phyloP scores from a whole-genome alignment of 1,140 invertebrate genomes.

The Camponotus vicinus region DNA sequence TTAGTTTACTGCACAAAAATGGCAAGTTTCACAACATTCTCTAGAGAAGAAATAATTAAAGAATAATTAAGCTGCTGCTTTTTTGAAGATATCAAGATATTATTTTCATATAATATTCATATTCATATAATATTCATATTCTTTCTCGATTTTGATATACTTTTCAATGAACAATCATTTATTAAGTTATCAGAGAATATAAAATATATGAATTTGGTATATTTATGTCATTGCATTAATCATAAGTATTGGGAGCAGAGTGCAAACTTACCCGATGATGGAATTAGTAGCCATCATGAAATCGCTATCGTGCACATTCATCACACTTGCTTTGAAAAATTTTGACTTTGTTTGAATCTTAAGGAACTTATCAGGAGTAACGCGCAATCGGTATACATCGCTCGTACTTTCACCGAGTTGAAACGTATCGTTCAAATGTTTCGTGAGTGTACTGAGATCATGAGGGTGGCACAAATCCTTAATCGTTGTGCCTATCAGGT shows the following conservation, averaged over 20 bases:
- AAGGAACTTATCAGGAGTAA: constrained; percentile 92
- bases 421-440: constrained; percentile 92
- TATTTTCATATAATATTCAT: neutral
- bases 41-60: neutral
- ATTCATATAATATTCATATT: neutral
- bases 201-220: neutral
- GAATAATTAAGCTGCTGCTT: constrained; percentile 11
- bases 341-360: constrained; percentile 96
- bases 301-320: constrained; percentile 90
- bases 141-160: neutral
- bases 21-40: neutral
- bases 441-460: constrained; percentile 90
- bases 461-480: constrained; percentile 93
- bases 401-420: constrained; percentile 90
- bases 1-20: neutral
- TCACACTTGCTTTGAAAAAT: constrained; percentile 91
- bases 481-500: constrained; percentile 89
- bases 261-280: constrained; percentile 89
- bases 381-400: constrained; percentile 92
- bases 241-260: neutral
- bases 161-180: neutral
- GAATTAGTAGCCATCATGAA: constrained; percentile 97
- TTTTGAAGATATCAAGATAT: neutral
- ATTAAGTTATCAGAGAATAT: neutral
- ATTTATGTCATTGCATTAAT: neutral